Percentiles rank a stretch among this genome's conserved stretches.
Conservation (phyloP, 2,888 invertebrate species). For the Allygus modestus region DNA sequence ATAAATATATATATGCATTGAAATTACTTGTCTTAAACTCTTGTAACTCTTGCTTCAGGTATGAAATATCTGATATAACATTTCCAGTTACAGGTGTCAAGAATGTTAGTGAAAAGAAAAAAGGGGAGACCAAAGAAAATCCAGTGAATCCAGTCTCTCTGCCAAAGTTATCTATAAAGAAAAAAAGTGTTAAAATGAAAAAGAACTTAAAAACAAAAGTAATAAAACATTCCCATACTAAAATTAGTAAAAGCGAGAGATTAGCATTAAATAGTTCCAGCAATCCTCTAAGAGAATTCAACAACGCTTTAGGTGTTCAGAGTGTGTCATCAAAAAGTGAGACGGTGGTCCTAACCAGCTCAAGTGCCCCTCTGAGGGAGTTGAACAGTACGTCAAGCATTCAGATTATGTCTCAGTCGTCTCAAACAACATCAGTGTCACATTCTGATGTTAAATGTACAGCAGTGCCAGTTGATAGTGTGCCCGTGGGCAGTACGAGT, state of each 20-base stretch:
- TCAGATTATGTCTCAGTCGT: neutral
- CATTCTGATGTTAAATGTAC: neutral
- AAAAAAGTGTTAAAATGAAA: constrained; percentile 12
- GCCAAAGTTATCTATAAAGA: neutral
- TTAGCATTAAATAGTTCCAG: neutral
- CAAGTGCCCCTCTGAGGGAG: neutral
- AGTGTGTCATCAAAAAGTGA: neutral
- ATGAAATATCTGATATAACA: too few relatives aligned
- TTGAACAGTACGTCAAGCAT: neutral
- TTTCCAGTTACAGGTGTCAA: neutral
- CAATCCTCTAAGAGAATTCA: constrained; percentile 37
- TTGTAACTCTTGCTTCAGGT: too few relatives aligned
- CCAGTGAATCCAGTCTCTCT: neutral
- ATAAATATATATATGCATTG: too few relatives aligned
- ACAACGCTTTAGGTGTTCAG: constrained; percentile 20
- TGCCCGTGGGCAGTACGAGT: neutral
- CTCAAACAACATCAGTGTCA: neutral
- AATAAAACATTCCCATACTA: neutral
- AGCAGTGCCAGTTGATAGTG: neutral
- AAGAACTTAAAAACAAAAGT: constrained; percentile 41
- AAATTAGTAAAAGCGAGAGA: neutral
- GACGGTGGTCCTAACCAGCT: neutral
- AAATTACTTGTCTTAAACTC: too few relatives aligned
- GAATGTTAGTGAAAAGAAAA: neutral
- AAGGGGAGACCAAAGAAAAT: constrained; percentile 47